Conservation (phyloP, 1,140 invertebrate species). For the Rhyzopertha dominica region DNA sequence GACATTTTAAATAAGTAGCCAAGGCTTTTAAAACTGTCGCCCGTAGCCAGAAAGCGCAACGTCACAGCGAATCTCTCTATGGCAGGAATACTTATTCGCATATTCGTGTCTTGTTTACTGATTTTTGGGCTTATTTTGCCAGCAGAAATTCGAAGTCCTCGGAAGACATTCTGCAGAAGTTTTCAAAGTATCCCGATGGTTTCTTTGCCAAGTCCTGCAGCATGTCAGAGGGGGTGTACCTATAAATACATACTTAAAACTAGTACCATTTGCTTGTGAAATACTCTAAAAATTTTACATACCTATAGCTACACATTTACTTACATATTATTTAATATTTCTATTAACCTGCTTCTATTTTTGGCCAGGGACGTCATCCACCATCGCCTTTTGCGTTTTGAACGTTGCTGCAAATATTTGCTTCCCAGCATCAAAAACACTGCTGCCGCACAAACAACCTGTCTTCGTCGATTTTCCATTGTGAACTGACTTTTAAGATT, state of each 20-base stretch:
- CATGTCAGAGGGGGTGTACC: too few relatives aligned
- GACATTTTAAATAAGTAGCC: slow-evolving; percentile 16
- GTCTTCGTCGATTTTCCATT: too few relatives aligned
- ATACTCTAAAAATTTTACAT: too few relatives aligned
- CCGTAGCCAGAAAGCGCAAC: slow-evolving; percentile 17
- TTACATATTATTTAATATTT: slow-evolving; percentile 13
- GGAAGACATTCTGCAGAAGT: slow-evolving; percentile 10
- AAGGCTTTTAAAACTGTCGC: slow-evolving; percentile 11
- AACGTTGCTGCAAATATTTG: too few relatives aligned
- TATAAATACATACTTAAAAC: too few relatives aligned
- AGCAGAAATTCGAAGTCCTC: slow-evolving; percentile 10
- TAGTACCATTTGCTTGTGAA: too few relatives aligned
- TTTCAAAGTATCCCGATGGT: slow-evolving; percentile 14
- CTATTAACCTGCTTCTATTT: slow-evolving; percentile 14
- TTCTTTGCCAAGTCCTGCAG: too few relatives aligned
- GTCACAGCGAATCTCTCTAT: slow-evolving; percentile 11
- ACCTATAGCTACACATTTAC: slow-evolving; percentile 11
- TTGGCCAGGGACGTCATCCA: slow-evolving; percentile 14
- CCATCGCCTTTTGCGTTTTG: slow-evolving; percentile 9
- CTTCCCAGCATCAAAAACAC: too few relatives aligned
- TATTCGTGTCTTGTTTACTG: slow-evolving; percentile 12
- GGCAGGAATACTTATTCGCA: too few relatives aligned
- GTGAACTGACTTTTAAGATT: too few relatives aligned
- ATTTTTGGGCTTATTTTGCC: slow-evolving; percentile 11
- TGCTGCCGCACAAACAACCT: too few relatives aligned